Base-by-base conservation (phyloP, 2,797 vertebrate species). In the Lagocephalus sceleratus region DNA sequence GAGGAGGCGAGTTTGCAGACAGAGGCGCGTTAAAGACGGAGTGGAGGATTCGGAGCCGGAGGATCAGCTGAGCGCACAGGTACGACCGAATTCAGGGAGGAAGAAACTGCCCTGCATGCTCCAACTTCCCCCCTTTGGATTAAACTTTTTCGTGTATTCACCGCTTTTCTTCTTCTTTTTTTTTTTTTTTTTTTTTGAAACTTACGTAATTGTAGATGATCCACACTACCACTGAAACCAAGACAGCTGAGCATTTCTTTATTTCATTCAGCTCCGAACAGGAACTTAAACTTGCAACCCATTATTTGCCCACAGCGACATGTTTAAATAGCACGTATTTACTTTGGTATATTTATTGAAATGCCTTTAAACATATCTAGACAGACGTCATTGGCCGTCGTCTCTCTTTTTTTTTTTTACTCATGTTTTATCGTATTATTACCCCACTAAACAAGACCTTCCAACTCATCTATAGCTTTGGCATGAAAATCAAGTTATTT, bases 1-100 rank as follows among this genome's bases (percentile, higher is more conserved):
- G 55, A 70, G 35, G 17, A 50, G 40, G 49, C 35, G 53, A 25
- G 38, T 17, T 17, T 9, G 17, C 41, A 14, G 7, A 44, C 17
- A 5, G 19, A 11, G 42, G 19, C 42, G 19, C 42, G 6, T 12
- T 21, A 57, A 58, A 48, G 14, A 1, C 57, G 2, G 19, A 10
- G 6, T 11, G 42, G 20, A 20, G 17, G 35, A 48, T 26, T 25
- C 47, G 15, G 53, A 47, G 6, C 2, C 25, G n/a, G 22, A 20
- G 14, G 65, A 54, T 6, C 46, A 49, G 64, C 52, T 44, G 63
- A 55, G 68, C 60, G 79, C 72, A 57, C 79, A 87, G 85, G 85
- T 87, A 81, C 73, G 73, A 51, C 17, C 3, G 42, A 22, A 45
- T 39, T 10, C 41, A 42, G 50, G 23, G 0, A 63, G 49, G 47